These are phyloP conservation scores for Rhagophthalmus giganteus DNA, from an alignment of 2,888 invertebrate species.

Conservation along the genomic window DNA sequence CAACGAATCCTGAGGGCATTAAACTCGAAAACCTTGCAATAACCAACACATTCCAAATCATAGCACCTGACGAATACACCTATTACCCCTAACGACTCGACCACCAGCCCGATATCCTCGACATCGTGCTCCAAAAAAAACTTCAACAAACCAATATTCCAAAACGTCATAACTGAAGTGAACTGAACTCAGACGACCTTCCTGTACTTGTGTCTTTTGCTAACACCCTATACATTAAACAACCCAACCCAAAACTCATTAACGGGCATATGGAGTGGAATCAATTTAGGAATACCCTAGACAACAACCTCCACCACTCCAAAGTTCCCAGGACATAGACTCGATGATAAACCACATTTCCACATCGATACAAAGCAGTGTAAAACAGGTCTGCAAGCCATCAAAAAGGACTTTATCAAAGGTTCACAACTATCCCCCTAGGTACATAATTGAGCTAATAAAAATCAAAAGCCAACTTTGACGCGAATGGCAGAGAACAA, in stretches of 20 bases:
- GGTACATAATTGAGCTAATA: too few relatives aligned
- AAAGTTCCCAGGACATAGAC: conserved; percentile 5
- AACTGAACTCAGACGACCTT: too few relatives aligned
- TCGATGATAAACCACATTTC: conserved; percentile 7
- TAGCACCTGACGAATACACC: conserved; percentile 20
- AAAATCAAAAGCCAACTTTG: conserved; percentile 7
- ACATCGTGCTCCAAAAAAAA: conserved; percentile 18
- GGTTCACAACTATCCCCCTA: too few relatives aligned
- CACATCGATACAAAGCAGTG: conserved; percentile 7
- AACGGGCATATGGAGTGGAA: too few relatives aligned
- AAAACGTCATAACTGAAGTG: conserved; percentile 19
- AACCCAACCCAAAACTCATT: neutral
- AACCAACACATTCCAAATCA: conserved; percentile 12
- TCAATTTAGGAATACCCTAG: neutral
- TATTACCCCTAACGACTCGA: too few relatives aligned
- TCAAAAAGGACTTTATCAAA: too few relatives aligned
- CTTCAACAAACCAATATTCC: conserved; percentile 11
- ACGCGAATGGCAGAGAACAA: conserved; percentile 10
- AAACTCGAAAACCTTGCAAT: too few relatives aligned
- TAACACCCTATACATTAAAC: too few relatives aligned
- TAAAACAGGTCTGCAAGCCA: conserved; percentile 2
- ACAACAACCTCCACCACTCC: conserved; percentile 1
- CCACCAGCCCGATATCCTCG: too few relatives aligned
- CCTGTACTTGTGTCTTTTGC: too few relatives aligned
- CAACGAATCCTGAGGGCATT: conserved; percentile 2